Conservation (phyloP, 2,113 vertebrate species). For the Rhizomys pruinosus region DNA sequence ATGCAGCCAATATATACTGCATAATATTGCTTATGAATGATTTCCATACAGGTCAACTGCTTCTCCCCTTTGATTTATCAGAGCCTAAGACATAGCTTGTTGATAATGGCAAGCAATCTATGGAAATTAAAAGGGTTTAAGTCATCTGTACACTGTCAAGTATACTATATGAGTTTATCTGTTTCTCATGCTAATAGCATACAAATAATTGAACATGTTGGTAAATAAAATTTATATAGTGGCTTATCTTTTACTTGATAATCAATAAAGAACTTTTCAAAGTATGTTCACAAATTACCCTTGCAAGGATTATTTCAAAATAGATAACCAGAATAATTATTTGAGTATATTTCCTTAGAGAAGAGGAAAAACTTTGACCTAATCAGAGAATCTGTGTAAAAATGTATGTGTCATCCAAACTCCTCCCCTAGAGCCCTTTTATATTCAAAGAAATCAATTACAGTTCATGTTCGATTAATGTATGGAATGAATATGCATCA, state of each 20-base stretch:
- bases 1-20: not conserved
- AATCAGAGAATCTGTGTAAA: constrained; percentile 58
- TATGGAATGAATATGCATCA: not conserved
- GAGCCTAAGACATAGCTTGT: not conserved
- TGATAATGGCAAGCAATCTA: not conserved
- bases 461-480: constrained; percentile 62
- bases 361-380: constrained; percentile 37
- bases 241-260: not conserved
- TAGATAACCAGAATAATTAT: constrained; percentile 40
- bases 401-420: constrained; percentile 47
- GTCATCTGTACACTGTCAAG: not conserved
- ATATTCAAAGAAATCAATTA: constrained; percentile 9
- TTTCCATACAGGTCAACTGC: not conserved
- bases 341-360: constrained; percentile 56
- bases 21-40: not conserved
- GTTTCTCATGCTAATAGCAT: not conserved
- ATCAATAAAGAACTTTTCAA: constrained; percentile 2
- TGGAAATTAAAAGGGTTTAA: not conserved
- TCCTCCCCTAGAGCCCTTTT: constrained; percentile 46
- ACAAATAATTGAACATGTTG: not conserved
- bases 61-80: not conserved
- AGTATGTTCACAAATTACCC: not conserved
- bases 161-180: not conserved
- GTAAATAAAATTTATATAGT: not conserved
- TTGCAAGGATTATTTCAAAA: constrained; percentile 55